phyloP scores from a whole-genome alignment of 2,797 vertebrate genomes.

The Lepilemur ruficaudatus region DNA sequence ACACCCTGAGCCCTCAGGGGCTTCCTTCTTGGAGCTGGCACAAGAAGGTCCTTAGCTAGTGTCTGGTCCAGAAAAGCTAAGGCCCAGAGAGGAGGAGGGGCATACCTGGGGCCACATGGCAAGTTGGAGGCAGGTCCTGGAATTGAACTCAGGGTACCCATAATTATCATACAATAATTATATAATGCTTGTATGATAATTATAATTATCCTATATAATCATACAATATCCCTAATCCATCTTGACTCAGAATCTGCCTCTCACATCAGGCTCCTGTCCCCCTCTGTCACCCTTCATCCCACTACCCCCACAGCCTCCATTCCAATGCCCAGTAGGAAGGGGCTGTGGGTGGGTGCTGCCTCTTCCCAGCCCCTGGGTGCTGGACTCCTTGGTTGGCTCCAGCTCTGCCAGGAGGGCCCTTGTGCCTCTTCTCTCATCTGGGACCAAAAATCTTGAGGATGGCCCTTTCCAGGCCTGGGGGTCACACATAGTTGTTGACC shows the following conservation, averaged over 20 bases:
- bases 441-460: background rate
- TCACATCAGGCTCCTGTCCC: background rate
- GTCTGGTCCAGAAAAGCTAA: background rate
- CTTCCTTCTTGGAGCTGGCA: background rate
- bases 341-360: background rate
- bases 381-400: background rate
- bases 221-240: background rate
- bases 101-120: background rate
- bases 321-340: background rate
- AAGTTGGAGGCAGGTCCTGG: background rate
- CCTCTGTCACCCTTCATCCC: background rate
- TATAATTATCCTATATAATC: background rate
- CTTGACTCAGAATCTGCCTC: background rate
- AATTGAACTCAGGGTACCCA: background rate
- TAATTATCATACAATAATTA: background rate
- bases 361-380: background rate
- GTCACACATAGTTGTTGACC: background rate
- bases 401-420: background rate
- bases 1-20: background rate
- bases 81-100: background rate
- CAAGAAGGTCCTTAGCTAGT: background rate
- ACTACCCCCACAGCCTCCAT: background rate
- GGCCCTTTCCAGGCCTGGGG: background rate
- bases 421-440: background rate
- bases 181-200: background rate